phyloP scores from a whole-genome alignment of 1,140 invertebrate species.

The Riptortus pedestris region DNA sequence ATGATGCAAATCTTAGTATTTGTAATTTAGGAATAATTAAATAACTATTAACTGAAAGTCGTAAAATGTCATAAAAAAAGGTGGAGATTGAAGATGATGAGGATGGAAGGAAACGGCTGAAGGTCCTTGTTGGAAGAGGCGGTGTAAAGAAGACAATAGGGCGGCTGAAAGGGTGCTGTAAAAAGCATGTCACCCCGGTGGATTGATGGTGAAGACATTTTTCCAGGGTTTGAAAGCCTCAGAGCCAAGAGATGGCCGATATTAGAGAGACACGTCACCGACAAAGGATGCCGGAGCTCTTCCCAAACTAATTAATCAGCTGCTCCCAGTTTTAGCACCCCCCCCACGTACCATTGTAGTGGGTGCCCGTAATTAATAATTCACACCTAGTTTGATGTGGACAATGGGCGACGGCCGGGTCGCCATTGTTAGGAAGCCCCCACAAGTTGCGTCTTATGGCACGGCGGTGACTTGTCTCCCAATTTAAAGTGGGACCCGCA shows the following conservation, averaged over 20 bases:
- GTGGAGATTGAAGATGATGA: background rate
- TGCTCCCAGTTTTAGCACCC: background rate
- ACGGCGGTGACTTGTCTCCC: background rate
- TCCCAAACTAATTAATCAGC: constrained; percentile 3
- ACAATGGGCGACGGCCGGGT: background rate
- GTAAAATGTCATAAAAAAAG: background rate
- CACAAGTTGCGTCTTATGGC: constrained; percentile 4
- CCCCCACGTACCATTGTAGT: background rate
- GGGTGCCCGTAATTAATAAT: constrained; percentile 10
- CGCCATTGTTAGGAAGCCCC: background rate
- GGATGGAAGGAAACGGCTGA: background rate
- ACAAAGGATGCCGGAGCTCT: background rate
- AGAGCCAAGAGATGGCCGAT: no score
- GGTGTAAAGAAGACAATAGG: background rate
- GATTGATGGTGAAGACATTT: background rate
- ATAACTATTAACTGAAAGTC: no score
- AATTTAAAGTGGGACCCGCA: background rate
- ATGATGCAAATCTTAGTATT: no score
- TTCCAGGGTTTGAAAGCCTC: no score
- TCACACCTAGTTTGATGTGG: constrained; percentile 1
- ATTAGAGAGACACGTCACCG: background rate
- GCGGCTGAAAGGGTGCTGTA: background rate
- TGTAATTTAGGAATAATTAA: no score
- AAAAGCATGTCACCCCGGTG: background rate
- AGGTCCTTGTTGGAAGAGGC: background rate